Evolutionary conservation across 2,797 vertebrate genomes (phyloP), one percentile per base, ranked within the genome.

Genomic region (Pygocentrus nattereri): DNA sequence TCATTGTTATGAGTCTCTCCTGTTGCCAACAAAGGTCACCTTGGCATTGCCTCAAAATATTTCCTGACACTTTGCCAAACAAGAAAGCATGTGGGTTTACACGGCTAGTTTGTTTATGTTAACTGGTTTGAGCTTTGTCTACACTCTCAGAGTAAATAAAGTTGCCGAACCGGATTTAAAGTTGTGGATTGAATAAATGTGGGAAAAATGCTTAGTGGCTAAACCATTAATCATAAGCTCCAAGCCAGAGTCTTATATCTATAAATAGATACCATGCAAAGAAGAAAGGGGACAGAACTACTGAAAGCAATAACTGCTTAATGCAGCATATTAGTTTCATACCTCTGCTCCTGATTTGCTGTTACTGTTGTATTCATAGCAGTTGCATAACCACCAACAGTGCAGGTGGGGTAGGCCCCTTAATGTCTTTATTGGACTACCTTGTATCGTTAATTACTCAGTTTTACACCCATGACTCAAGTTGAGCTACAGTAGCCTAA

Each of bases 1-100:
- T 79, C 67, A 74, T 82, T 88, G 80, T 84, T 80, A 74, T 78
- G 76, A 31, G 21, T 84, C 52, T 72, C 73, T 79, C 76, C 71
- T 65, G 61, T 54, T 82, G 85, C 59, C 84, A 68, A 47, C 34
- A 68, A 79, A 71, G 71, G 80, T 88, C 80, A 82, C 71, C 41
- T 84, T 84, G 84, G 83, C 61, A 12, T 38, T 5, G 56, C 74
- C 73, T 78, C 76, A 69, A 76, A 75, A 77, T 72, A 72, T 89
- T 84, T 85, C 76, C 11, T 73, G 81, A 73, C 25, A 73, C 75
- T 44, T 69, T 27, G 38, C 21, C 31, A 31, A 65, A 59, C 1
- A 23, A 52, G 59, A 77, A 21, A 62, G 71, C 54, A 62, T 41
- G 68, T 30, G 76, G 72, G 56, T 81, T 64, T 47, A 47, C 65